Evolutionary conservation across 1,140 invertebrate genomes (phyloP).

Genomic region (Drosophila lowei): DNA sequence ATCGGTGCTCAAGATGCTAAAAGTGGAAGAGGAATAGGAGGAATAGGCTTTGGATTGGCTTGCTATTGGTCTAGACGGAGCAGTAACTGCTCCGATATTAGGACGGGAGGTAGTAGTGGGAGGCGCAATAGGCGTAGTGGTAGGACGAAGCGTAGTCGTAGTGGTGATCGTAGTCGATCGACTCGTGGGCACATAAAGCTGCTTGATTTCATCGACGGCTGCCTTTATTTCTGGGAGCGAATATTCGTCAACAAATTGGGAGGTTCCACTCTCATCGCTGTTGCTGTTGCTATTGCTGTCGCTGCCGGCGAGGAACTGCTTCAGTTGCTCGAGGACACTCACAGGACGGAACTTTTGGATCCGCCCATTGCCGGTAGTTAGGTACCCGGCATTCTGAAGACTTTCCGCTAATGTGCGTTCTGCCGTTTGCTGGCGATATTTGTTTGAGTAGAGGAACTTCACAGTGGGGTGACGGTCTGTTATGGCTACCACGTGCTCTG

Average conservation of each 20-base stretch:
- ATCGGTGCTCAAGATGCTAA: constrained; percentile 28
- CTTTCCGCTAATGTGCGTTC: constrained; percentile 72
- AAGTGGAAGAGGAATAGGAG: constrained; percentile 10
- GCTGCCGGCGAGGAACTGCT: constrained; percentile 63
- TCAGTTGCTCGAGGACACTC: constrained; percentile 71
- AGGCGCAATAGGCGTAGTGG: constrained; percentile 21
- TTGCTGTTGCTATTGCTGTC: constrained; percentile 54
- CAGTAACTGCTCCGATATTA: not conserved
- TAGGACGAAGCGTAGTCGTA: constrained; percentile 32
- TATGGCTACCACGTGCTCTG: constrained; percentile 52
- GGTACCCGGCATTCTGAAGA: constrained; percentile 75
- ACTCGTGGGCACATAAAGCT: constrained; percentile 28
- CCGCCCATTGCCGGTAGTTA: constrained; percentile 41
- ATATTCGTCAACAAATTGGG: constrained; percentile 77
- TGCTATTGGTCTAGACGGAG: constrained; percentile 11
- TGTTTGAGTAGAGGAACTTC: constrained; percentile 74
- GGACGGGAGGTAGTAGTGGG: constrained; percentile 10
- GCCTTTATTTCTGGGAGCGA: constrained; percentile 58
- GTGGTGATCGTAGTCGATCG: constrained; percentile 16
- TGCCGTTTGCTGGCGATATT: constrained; percentile 71
- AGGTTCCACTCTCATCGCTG: constrained; percentile 67
- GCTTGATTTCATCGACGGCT: constrained; percentile 64
- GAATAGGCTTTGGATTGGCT: constrained; percentile 23
- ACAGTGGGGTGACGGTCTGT: constrained; percentile 67
- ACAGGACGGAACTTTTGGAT: constrained; percentile 38